A percentile compares a stretch with the other conserved stretches of the same genome.
These are phyloP conservation scores for Chloroceryle amazona DNA, from an alignment of 2,797 vertebrate genomes.

Conservation along the genomic window DNA sequence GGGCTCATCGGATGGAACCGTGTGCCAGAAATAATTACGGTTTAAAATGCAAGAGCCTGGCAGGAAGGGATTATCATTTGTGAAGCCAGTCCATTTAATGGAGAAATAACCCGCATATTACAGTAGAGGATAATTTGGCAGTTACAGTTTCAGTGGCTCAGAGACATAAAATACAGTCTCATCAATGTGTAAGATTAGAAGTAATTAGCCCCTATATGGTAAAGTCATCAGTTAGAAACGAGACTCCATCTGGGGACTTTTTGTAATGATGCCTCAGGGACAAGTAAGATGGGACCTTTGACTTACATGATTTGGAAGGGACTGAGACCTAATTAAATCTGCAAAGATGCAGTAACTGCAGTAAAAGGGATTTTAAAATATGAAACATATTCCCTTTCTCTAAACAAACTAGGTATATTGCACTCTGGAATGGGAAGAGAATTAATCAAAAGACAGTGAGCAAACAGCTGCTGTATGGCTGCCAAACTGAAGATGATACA, in stretches of 20 bases:
- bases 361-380: constrained; percentile 45
- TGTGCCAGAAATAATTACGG: not conserved
- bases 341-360: constrained; percentile 19
- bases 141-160: constrained; percentile 1
- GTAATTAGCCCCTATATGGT: constrained; percentile 43
- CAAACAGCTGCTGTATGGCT: not conserved
- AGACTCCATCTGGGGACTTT: constrained; percentile 26
- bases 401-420: constrained; percentile 48
- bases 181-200: constrained; percentile 56
- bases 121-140: constrained; percentile 37
- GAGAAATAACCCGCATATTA: not conserved
- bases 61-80: not conserved
- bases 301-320: constrained; percentile 38
- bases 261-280: constrained; percentile 29
- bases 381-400: constrained; percentile 9
- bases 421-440: constrained; percentile 13
- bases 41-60: not conserved
- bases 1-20: not conserved
- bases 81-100: not conserved
- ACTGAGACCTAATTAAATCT: constrained; percentile 52
- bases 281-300: constrained; percentile 35
- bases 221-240: constrained; percentile 31
- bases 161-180: constrained; percentile 49
- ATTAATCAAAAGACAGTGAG: constrained; percentile 31
- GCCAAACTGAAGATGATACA: constrained; percentile 42